phyloP scores from a whole-genome alignment of 2,797 vertebrate genomes.

The Pipistrellus pipistrellus region DNA sequence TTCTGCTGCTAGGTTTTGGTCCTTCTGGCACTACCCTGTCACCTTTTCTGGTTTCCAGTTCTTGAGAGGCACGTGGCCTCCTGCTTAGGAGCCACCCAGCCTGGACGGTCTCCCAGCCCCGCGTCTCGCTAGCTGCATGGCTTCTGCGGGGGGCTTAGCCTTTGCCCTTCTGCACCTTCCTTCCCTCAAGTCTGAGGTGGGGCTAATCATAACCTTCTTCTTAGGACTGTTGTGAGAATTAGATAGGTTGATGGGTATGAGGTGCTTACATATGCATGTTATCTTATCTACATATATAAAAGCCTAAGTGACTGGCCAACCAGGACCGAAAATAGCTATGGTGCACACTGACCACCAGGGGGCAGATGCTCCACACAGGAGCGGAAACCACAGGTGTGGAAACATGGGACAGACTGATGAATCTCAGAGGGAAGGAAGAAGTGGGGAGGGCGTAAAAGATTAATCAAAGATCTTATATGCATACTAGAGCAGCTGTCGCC shows the following conservation, averaged over 20 bases:
- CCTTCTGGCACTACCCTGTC: background rate
- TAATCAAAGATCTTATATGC: too few species aligned
- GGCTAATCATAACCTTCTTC: background rate
- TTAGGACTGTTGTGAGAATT: background rate
- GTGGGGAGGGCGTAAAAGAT: too few species aligned
- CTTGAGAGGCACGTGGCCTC: background rate
- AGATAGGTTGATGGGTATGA: background rate
- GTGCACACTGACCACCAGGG: too few species aligned
- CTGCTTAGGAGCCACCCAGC: background rate
- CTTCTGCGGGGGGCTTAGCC: background rate
- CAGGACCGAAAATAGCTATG: too few species aligned
- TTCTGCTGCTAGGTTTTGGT: background rate
- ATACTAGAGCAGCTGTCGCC: too few species aligned
- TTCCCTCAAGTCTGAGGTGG: background rate
- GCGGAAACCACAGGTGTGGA: too few species aligned
- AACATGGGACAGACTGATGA: too few species aligned
- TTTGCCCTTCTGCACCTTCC: background rate
- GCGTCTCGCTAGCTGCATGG: rapidly evolving
- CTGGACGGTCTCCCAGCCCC: background rate
- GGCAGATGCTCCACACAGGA: too few species aligned
- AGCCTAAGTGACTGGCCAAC: too few species aligned
- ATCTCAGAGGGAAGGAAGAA: too few species aligned
- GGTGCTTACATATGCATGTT: background rate
- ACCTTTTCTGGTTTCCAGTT: background rate
- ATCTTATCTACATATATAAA: background rate